Evolutionary conservation across 2,888 invertebrate species (phyloP), one percentile per base, ranked within the genome.

Genomic region (Synergus laeviventris): DNA sequence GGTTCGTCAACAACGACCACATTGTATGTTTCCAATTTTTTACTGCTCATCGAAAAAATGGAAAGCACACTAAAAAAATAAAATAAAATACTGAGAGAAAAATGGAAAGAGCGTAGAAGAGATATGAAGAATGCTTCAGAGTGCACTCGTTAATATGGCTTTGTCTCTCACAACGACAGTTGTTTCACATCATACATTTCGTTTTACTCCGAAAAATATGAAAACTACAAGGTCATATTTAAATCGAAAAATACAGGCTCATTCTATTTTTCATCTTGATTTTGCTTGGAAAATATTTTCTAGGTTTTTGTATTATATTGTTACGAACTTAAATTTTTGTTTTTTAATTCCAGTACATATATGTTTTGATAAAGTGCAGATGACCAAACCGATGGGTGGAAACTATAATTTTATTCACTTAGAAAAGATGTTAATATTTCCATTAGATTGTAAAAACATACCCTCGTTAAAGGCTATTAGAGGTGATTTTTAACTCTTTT

Each of bases 11-110:
- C 24, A 38, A 59, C 49, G 45, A 49, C 49, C 70, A 31, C 31
- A 11, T 24, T 66, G 24, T 70, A 31, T 49, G 70, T 49, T 70
- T 70, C 45, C 70, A 31, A 49, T 70, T 70, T 70, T 70, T 70
- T 49, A 31, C 70, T 49, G 70, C 49, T 70, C 31, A 49, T 70
- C 45, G 45, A 45, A 70, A 70, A 70, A 70, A 70, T 70, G 49
- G 31, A 24, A 70, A 70, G 49, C 31, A 31, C 12, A 70, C 49
- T n/a, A 45, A 21, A 70, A 31, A 70, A 16, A 42, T 21, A 66
- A 66, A 66, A 31, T 31, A 31, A 31, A 31, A 31, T 31, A 31
- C 31, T 31, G 21, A 66, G 24, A 45, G 66, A 66, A 66, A 60
- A 66, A 45, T 45, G 66, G 24, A 66, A 66, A 45, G 66, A 66